Conservation (phyloP, 2,888 invertebrate species). For the Hypercompe scribonia region DNA sequence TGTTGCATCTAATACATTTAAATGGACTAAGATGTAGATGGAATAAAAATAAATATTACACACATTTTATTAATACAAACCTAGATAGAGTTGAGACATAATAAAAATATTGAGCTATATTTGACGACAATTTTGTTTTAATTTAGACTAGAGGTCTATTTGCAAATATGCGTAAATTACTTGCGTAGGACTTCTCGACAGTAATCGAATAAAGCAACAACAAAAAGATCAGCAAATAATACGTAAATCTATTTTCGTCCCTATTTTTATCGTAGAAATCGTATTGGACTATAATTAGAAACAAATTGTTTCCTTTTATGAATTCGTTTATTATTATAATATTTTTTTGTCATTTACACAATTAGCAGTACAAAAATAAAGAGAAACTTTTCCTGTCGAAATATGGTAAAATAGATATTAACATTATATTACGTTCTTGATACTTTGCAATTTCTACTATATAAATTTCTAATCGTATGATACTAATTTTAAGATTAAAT, state of each 20-base stretch:
- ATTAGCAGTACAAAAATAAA: not conserved
- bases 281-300: not conserved
- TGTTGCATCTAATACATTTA: not conserved
- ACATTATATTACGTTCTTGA: too few relatives aligned
- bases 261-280: not conserved
- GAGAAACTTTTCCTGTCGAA: too few relatives aligned
- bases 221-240: constrained; percentile 65
- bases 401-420: too few relatives aligned
- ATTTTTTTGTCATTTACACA: not conserved
- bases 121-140: constrained; percentile 62
- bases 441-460: too few relatives aligned
- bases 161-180: constrained; percentile 79
- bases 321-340: not conserved
- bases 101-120: constrained; percentile 36
- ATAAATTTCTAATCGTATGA: too few relatives aligned
- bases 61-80: constrained; percentile 27
- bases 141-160: constrained; percentile 58
- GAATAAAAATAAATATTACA: not conserved
- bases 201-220: constrained; percentile 73
- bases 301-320: not conserved
- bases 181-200: constrained; percentile 67
- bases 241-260: constrained; percentile 42
- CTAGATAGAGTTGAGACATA: constrained; percentile 2
- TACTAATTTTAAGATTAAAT: too few relatives aligned
- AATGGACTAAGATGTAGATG: not conserved